Percentiles rank a stretch among this genome's conserved stretches.
Conservation (phyloP, 2,113 vertebrate genomes). For the Onychostoma macrolepis region DNA sequence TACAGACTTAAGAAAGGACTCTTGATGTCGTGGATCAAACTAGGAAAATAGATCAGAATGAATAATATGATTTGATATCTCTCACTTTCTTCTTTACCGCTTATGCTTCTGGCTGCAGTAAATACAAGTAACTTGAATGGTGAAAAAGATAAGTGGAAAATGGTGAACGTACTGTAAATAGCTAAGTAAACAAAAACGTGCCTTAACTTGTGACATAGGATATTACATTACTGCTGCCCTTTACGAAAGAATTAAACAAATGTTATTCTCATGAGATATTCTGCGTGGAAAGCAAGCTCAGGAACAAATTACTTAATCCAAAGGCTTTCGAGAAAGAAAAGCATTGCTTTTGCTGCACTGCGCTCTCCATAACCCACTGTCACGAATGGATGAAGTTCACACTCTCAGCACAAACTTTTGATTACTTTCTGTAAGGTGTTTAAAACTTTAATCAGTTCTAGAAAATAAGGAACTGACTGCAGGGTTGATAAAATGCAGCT, state of each 20-base stretch:
- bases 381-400: constrained; percentile 43
- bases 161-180: not conserved
- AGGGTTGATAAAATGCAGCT: constrained; percentile 28
- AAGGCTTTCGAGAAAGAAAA: not conserved
- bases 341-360: not conserved
- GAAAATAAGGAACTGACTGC: constrained; percentile 47
- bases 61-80: not conserved
- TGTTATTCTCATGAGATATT: constrained; percentile 2
- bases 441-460: constrained; percentile 45
- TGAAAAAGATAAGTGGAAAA: not conserved
- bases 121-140: not conserved
- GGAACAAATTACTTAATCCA: constrained; percentile 42
- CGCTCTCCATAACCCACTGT: constrained; percentile 15
- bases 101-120: not conserved
- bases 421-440: constrained; percentile 45
- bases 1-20: not conserved
- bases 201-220: not conserved
- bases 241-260: constrained; percentile 20
- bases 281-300: constrained; percentile 37
- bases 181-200: not conserved
- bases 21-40: not conserved
- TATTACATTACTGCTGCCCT: constrained; percentile 10
- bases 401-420: constrained; percentile 42
- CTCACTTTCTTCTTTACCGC: not conserved
- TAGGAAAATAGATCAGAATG: not conserved